These are phyloP conservation scores for Andrena trimmerana DNA, from an alignment of 2,888 invertebrate species.

Conservation along the genomic window DNA sequence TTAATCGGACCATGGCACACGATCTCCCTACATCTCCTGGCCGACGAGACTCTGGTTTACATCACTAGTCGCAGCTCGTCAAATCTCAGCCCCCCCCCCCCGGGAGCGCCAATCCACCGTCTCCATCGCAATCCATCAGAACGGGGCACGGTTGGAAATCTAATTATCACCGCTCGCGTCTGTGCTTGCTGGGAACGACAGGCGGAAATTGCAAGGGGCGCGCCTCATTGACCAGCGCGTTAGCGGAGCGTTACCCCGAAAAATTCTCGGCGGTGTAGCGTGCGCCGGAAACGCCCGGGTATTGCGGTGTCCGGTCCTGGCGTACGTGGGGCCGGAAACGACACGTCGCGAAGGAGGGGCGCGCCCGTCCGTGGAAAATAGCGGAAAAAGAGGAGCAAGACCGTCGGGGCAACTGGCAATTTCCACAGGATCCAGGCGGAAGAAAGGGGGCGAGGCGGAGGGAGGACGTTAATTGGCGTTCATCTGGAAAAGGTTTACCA, in stretches of 20 bases:
- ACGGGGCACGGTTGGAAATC: constrained; percentile 7
- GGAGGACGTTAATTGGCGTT: constrained; percentile 71
- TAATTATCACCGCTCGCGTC: constrained; percentile 23
- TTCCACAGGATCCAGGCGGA: constrained; percentile 26
- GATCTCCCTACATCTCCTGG: no score
- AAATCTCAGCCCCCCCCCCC: no score
- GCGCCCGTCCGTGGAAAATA: neutral
- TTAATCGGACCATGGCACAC: no score
- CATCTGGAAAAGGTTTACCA: constrained; percentile 73
- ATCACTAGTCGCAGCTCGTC: no score
- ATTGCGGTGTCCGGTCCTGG: constrained; percentile 14
- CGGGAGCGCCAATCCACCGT: no score
- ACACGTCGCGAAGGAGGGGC: constrained; percentile 12
- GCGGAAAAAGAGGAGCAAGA: constrained; percentile 18
- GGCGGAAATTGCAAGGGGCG: constrained; percentile 32
- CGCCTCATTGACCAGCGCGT: constrained; percentile 35
- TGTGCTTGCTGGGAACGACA: neutral
- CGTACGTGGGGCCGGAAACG: constrained; percentile 36
- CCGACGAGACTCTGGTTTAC: no score
- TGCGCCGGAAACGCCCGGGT: constrained; percentile 28
- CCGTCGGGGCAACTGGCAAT: constrained; percentile 48
- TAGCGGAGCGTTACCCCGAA: constrained; percentile 9
- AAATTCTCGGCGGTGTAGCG: constrained; percentile 26
- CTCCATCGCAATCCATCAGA: no score
- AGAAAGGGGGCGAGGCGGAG: constrained; percentile 5